Evolutionary conservation across 2,113 vertebrate genomes (phyloP).

Genomic region (Eclectus roratus): DNA sequence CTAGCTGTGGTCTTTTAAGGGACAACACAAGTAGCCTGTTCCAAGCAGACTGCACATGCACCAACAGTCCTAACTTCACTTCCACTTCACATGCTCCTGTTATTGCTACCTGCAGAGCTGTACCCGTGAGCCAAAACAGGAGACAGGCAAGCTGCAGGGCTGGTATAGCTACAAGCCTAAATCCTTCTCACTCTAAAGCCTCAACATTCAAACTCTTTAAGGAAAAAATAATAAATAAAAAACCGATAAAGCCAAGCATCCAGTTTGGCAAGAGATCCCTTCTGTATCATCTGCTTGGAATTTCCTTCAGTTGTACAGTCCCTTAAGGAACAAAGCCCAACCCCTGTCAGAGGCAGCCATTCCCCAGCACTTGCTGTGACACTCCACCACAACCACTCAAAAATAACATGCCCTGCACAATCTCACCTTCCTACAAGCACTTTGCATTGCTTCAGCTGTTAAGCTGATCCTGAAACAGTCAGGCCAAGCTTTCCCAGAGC

Average conservation of each 20-base stretch:
- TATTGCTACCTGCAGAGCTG: neutral
- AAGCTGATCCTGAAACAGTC: neutral
- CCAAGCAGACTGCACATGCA: neutral
- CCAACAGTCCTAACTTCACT: neutral
- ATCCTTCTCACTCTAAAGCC: neutral
- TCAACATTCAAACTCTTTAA: neutral
- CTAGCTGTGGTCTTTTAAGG: neutral
- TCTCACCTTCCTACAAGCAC: constrained; percentile 15
- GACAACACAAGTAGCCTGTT: neutral
- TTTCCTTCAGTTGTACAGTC: neutral
- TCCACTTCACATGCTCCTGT: neutral
- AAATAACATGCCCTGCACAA: constrained; percentile 28
- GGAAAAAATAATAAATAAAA: neutral
- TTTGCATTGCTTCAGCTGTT: neutral
- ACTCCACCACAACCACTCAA: neutral
- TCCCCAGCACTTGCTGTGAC: neutral
- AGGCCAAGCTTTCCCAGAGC: neutral
- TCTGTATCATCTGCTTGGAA: neutral
- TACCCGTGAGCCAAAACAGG: neutral
- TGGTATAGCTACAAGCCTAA: too few relatives aligned
- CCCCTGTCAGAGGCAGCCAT: neutral
- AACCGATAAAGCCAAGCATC: neutral
- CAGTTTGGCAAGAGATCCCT: neutral
- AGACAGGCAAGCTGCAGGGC: neutral
- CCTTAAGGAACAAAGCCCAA: neutral